Evolutionary conservation across 2,113 vertebrate genomes (phyloP).

Genomic region (Poeciliopsis occidentalis): DNA sequence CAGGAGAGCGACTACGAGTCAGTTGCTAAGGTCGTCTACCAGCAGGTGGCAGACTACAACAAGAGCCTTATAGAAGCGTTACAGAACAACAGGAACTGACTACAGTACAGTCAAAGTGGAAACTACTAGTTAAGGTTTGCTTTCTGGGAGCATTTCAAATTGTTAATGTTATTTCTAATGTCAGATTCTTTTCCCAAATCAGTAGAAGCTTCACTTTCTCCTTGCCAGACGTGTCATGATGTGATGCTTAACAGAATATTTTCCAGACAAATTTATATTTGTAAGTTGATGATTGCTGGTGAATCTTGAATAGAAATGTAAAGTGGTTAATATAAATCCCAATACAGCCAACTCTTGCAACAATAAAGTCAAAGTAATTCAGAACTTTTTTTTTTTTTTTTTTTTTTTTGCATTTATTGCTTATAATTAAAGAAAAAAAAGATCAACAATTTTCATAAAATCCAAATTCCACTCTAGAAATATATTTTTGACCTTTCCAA

Average conservation of each 20-base stretch:
- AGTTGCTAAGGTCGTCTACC: constrained; percentile 84
- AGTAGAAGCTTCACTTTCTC: too few species aligned
- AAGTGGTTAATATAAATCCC: not conserved
- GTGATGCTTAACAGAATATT: too few species aligned
- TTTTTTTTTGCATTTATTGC: constrained; percentile 86
- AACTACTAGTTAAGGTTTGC: too few species aligned
- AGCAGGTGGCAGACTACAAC: constrained; percentile 89
- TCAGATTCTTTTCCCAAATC: too few species aligned
- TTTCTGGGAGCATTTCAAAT: too few species aligned
- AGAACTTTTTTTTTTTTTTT: not conserved
- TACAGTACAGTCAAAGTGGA: too few species aligned
- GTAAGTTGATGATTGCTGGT: too few species aligned
- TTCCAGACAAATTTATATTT: too few species aligned
- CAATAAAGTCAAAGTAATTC: not conserved
- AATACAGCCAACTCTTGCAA: not conserved
- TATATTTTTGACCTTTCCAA: constrained; percentile 96
- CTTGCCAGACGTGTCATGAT: too few species aligned
- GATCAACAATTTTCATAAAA: constrained; percentile 89
- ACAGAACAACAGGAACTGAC: constrained; percentile 65
- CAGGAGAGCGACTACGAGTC: constrained; percentile 91
- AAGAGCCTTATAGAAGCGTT: constrained; percentile 85
- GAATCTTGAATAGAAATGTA: too few species aligned
- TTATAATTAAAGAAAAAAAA: constrained; percentile 87
- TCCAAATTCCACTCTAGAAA: constrained; percentile 92
- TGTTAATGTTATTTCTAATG: too few species aligned